A percentile compares a stretch with the other conserved stretches of the same genome.
Conservation (phyloP, 1,140 invertebrate genomes). For the Nomia melanderi region DNA sequence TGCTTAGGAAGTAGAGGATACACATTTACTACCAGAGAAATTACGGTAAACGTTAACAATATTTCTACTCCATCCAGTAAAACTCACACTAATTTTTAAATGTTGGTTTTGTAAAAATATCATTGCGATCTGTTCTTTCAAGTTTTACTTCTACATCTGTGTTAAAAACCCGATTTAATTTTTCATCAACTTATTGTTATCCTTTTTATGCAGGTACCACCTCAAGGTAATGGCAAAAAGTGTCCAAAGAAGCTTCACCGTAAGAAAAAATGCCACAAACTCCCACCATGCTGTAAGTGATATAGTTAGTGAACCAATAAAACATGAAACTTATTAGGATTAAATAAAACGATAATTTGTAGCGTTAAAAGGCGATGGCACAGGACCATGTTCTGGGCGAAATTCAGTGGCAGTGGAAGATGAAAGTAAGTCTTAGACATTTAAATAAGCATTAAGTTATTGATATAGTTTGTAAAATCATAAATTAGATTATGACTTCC, state of each 20-base stretch:
- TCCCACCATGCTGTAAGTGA: slow-evolving; percentile 75
- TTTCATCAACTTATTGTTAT: background rate
- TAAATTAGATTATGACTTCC: no score
- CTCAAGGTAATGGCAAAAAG: slow-evolving; percentile 79
- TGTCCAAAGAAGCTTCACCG: slow-evolving; percentile 85
- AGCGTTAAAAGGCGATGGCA: slow-evolving; percentile 64
- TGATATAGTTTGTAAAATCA: background rate
- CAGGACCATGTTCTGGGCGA: slow-evolving; percentile 37
- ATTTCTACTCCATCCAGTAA: no score
- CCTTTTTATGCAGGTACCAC: slow-evolving; percentile 20
- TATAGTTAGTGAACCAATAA: slow-evolving; percentile 7
- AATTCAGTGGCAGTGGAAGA: slow-evolving; percentile 44
- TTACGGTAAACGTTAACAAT: slow-evolving; percentile 76
- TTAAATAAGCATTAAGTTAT: background rate
- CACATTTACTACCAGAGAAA: slow-evolving; percentile 77
- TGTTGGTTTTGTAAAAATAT: background rate
- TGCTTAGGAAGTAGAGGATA: slow-evolving; percentile 85
- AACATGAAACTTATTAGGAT: background rate
- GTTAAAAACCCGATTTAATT: background rate
- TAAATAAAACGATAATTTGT: slow-evolving; percentile 24
- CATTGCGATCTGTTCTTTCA: no score
- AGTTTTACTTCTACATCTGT: no score
- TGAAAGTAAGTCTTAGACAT: slow-evolving; percentile 49
- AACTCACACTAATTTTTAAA: no score
- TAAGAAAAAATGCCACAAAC: slow-evolving; percentile 80